Evolutionary conservation across 2,888 invertebrate species (phyloP).

Genomic region (Pimpla rufipes): DNA sequence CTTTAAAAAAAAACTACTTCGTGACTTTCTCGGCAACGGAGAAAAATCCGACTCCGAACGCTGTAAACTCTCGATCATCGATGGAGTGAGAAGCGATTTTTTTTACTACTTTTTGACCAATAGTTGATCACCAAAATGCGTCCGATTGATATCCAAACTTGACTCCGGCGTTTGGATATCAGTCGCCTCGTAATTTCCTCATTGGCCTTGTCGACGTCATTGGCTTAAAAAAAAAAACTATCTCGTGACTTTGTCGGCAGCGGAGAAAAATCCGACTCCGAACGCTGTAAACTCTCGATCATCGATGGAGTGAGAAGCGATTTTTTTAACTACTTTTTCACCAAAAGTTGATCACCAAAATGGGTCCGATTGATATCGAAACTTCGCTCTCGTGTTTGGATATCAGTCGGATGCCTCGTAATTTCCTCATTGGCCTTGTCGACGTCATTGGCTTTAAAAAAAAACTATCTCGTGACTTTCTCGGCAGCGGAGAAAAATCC

Average conservation of each 20-base stretch:
- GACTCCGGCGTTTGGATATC: neutral
- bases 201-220: slow-evolving; percentile 1
- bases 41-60: no score
- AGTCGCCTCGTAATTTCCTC: neutral
- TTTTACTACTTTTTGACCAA: no score
- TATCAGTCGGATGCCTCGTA: neutral
- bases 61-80: no score
- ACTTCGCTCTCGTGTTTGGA: neutral
- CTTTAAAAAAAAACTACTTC: neutral
- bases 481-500: neutral
- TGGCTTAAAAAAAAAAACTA: neutral
- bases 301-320: no score
- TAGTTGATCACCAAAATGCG: no score
- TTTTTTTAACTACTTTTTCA: no score
- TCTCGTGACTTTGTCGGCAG: neutral
- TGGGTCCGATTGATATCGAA: neutral
- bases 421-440: slow-evolving; percentile 4
- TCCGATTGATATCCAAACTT: neutral
- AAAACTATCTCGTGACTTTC: neutral
- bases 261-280: neutral
- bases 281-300: no score
- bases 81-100: no score
- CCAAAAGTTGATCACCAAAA: no score
- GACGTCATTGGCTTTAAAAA: neutral
- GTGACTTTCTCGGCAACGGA: neutral